These are phyloP conservation scores for Psettodes erumei DNA, from an alignment of 2,113 vertebrate genomes.

Conservation along the genomic window DNA sequence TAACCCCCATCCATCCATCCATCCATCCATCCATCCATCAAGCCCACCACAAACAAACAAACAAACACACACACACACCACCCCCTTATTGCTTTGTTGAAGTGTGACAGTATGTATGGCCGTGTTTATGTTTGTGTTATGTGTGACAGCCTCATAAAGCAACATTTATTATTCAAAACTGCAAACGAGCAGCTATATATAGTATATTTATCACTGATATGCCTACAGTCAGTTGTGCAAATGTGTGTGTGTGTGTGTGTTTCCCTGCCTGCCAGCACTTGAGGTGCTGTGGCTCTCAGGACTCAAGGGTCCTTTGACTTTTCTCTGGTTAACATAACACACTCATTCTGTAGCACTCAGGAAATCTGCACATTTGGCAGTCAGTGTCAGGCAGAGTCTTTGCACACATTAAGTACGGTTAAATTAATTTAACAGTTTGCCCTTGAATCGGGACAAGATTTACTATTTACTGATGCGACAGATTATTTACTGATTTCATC, in stretches of 20 bases:
- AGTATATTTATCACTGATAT: constrained; percentile 41
- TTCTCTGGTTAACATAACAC: constrained; percentile 9
- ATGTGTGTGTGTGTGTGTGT: constrained; percentile 26
- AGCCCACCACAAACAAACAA: neutral
- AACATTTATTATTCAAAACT: constrained; percentile 57
- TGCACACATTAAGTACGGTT: neutral
- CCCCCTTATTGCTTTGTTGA: constrained; percentile 14
- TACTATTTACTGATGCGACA: neutral
- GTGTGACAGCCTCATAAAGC: constrained; percentile 29
- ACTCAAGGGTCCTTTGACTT: constrained; percentile 38
- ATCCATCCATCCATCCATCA: no score
- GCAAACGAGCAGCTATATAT: constrained; percentile 65
- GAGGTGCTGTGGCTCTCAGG: constrained; percentile 9
- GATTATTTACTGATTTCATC: neutral
- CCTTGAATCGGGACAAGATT: neutral
- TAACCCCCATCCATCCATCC: neutral
- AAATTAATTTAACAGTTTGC: neutral
- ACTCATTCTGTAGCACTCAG: constrained; percentile 10
- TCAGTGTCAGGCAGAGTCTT: neutral
- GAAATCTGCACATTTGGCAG: constrained; percentile 5
- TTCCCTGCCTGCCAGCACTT: constrained; percentile 30
- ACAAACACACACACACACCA: constrained; percentile 1
- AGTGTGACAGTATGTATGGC: constrained; percentile 14
- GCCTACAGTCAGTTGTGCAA: constrained; percentile 2
- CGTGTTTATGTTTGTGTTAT: constrained; percentile 48